These are phyloP conservation scores for Drosophila repleta DNA, from an alignment of 1,140 invertebrate genomes.

Conservation along the genomic window DNA sequence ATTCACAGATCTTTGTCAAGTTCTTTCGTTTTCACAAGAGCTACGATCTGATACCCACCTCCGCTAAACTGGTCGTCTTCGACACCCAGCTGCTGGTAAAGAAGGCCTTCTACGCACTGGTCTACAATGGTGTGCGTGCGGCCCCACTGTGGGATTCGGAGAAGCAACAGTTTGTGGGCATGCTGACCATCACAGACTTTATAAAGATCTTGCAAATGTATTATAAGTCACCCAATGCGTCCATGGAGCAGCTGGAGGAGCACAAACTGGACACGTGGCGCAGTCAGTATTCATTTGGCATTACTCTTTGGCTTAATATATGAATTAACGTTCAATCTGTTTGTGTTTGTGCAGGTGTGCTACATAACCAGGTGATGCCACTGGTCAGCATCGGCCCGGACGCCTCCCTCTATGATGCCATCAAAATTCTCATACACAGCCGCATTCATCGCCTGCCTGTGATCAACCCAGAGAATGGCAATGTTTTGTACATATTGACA, in stretches of 20 bases:
- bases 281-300: conserved; percentile 85
- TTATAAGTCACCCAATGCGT: conserved; percentile 95
- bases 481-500: conserved; percentile 99
- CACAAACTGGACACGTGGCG: conserved; percentile 98
- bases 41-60: conserved; percentile 99
- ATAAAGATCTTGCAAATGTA: conserved; percentile 99
- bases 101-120: conserved; percentile 99
- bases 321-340: not conserved
- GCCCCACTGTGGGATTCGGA: conserved; percentile 98
- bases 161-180: conserved; percentile 96
- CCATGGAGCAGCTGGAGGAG: conserved; percentile 98
- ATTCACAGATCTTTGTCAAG: conserved; percentile 98
- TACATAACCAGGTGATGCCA: conserved; percentile 92
- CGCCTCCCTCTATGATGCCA: conserved; percentile 96
- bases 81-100: conserved; percentile 99
- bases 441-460: conserved; percentile 98
- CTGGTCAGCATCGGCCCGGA: conserved; percentile 95
- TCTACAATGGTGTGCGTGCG: conserved; percentile 99
- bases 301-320: not conserved
- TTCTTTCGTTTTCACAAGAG: conserved; percentile 99
- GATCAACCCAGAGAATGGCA: conserved; percentile 96
- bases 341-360: conserved; percentile 87
- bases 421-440: conserved; percentile 95
- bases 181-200: conserved; percentile 99
- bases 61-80: conserved; percentile 99